Conservation (phyloP, 1,140 invertebrate genomes). For the Bombus haemorrhoidalis region DNA sequence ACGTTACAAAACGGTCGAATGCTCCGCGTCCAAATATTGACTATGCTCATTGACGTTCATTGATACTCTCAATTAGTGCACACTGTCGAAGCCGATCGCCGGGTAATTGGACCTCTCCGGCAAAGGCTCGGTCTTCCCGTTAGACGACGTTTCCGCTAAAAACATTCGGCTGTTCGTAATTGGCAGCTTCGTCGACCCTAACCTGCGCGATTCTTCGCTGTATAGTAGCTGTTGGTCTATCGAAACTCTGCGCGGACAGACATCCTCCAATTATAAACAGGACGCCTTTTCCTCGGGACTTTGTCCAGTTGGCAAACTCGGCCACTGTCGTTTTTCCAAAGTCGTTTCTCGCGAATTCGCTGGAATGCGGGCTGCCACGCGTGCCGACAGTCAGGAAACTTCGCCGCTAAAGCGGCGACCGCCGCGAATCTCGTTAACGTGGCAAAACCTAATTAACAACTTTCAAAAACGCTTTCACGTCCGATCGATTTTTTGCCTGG, state of each 20-base stretch:
- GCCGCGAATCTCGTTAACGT: neutral
- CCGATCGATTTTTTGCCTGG: neutral
- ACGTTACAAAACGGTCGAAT: conserved; percentile 71
- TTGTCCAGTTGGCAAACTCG: neutral
- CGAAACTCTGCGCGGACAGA: too few relatives aligned
- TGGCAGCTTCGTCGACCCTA: neutral
- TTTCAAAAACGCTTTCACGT: conserved; percentile 32
- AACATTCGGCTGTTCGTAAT: conserved; percentile 48
- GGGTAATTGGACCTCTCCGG: conserved; percentile 65
- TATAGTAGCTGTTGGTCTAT: too few relatives aligned
- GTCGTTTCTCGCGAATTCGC: neutral
- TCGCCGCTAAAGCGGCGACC: neutral
- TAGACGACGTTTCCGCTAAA: conserved; percentile 42
- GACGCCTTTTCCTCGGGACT: conserved; percentile 8
- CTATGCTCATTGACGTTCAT: conserved; percentile 71
- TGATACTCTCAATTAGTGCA: conserved; percentile 71
- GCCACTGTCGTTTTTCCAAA: neutral
- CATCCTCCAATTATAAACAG: conserved; percentile 33
- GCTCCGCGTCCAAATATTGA: conserved; percentile 71
- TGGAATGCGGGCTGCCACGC: neutral
- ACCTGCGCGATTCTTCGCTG: conserved; percentile 11
- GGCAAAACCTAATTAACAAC: conserved; percentile 40
- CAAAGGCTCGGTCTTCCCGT: conserved; percentile 36
- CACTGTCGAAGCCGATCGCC: conserved; percentile 68
- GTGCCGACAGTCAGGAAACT: neutral